Conservation (phyloP, 2,888 invertebrate genomes). For the Trissonchulus sp. region DNA sequence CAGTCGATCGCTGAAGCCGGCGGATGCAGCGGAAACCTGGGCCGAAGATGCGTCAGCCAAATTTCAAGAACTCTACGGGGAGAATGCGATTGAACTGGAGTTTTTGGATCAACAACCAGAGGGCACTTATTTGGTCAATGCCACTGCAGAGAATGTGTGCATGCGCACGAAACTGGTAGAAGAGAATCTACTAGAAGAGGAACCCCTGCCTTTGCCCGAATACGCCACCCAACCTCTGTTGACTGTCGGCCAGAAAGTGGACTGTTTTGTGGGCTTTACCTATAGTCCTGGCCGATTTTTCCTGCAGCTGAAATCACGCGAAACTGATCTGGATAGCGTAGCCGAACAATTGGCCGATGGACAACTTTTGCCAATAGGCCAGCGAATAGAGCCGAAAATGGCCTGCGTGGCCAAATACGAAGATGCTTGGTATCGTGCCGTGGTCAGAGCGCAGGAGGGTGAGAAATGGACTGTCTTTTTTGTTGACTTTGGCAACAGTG, state of each 20-base stretch:
- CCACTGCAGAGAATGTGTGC: not conserved
- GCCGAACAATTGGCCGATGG: not conserved
- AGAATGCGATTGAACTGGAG: not conserved
- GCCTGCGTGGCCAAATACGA: conserved; percentile 15
- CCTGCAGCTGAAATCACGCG: not conserved
- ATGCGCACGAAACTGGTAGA: not conserved
- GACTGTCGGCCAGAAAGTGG: not conserved
- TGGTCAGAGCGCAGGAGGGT: not conserved
- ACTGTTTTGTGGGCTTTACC: not conserved
- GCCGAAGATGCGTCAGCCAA: not conserved
- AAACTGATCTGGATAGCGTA: not conserved
- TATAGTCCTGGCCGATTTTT: not conserved
- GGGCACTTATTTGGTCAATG: not conserved
- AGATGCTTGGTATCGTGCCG: conserved; percentile 11
- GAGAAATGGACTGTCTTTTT: not conserved
- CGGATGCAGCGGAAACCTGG: not conserved
- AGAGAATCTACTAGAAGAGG: not conserved
- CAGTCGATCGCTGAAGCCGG: not conserved
- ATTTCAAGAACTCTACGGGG: not conserved
- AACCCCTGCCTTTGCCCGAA: not conserved
- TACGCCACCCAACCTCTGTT: not conserved
- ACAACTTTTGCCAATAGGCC: not conserved
- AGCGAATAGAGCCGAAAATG: not conserved
- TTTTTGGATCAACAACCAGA: not conserved
- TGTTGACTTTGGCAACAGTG: conserved; percentile 10